Conservation (phyloP, 2,888 invertebrate species). For the Pemphredon lugubris region DNA sequence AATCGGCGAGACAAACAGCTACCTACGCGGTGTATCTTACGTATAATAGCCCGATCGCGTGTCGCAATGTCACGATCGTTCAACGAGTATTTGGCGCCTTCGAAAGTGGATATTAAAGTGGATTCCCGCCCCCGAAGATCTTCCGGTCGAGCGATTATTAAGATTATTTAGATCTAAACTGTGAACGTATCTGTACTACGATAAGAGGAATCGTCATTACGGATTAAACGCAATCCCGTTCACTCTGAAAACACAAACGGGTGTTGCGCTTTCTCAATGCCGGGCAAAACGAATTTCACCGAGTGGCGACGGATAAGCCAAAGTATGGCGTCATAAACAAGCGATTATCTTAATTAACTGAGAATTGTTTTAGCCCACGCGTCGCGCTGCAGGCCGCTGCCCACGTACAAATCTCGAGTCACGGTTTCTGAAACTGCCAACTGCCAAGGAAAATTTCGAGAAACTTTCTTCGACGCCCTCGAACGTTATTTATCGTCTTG, state of each 20-base stretch:
- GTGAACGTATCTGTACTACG: too few species aligned
- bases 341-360: conserved; percentile 79
- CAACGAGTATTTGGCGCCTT: not conserved
- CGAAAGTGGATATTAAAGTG: not conserved
- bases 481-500: too few species aligned
- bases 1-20: conserved; percentile 12
- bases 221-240: not conserved
- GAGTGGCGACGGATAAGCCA: conserved; percentile 51
- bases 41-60: conserved; percentile 26
- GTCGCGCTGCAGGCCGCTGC: conserved; percentile 46
- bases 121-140: not conserved
- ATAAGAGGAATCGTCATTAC: not conserved
- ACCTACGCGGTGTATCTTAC: conserved; percentile 9
- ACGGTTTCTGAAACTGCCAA: conserved; percentile 8
- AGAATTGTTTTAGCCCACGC: conserved; percentile 78
- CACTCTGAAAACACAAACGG: conserved; percentile 8
- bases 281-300: conserved; percentile 57
- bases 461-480: not conserved
- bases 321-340: conserved; percentile 70
- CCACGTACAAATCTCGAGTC: conserved; percentile 56
- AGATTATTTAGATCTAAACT: too few species aligned
- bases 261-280: conserved; percentile 47
- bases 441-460: conserved; percentile 21
- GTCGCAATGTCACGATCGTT: conserved; percentile 9
- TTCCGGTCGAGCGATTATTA: not conserved